Evolutionary conservation across 1,140 invertebrate species (phyloP).

Genomic region (Meloidogyne exigua): DNA sequence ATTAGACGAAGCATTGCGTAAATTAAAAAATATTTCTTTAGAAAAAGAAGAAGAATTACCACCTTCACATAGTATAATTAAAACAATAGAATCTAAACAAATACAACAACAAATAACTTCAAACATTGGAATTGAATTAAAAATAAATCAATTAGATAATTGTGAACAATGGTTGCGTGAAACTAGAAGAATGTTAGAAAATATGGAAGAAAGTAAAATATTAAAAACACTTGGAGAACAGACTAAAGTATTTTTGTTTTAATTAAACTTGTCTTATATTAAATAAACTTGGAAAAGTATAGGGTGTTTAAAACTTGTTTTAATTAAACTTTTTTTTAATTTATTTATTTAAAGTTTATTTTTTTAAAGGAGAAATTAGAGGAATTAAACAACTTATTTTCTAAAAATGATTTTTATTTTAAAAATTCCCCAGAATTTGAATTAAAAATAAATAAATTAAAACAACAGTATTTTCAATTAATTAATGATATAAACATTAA

Average conservation of each 20-base stretch:
- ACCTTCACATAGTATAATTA: background rate
- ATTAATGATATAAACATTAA: background rate
- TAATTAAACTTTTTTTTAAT: too few relatives aligned
- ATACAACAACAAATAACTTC: constrained; percentile 4
- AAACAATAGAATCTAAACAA: constrained; percentile 9
- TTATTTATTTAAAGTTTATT: too few relatives aligned
- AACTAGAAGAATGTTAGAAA: constrained; percentile 16
- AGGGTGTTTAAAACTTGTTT: too few relatives aligned
- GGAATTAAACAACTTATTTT: background rate
- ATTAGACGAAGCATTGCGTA: constrained; percentile 68
- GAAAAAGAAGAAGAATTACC: background rate
- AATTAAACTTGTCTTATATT: too few relatives aligned
- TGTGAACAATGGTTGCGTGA: constrained; percentile 37
- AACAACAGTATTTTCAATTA: background rate
- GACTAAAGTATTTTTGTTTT: background rate
- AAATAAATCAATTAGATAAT: background rate
- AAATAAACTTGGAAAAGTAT: too few relatives aligned
- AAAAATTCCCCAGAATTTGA: background rate
- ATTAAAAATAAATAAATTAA: background rate
- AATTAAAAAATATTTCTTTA: constrained; percentile 20
- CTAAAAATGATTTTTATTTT: background rate
- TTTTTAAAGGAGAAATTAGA: background rate
- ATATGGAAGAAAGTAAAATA: background rate
- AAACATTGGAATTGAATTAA: background rate
- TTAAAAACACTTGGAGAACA: background rate